Evolutionary conservation across 1,140 invertebrate species (phyloP).

Genomic region (Piezodorus guildinii): DNA sequence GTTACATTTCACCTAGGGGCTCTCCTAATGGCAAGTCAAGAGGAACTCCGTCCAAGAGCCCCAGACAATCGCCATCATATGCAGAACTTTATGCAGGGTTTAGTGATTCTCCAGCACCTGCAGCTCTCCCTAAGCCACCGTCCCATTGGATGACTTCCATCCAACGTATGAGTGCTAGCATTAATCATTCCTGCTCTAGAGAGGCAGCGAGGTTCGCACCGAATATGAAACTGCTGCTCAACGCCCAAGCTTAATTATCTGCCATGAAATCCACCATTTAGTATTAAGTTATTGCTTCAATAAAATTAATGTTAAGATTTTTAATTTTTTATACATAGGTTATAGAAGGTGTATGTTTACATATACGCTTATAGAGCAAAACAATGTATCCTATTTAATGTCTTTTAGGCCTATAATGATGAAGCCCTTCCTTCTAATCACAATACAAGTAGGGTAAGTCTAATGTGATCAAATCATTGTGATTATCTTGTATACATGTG

Average conservation of each 20-base stretch:
- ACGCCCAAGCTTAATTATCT: conserved; percentile 14
- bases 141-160: conserved; percentile 16
- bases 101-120: conserved; percentile 18
- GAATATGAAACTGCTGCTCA: conserved; percentile 11
- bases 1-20: conserved; percentile 5
- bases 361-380: conserved; percentile 9
- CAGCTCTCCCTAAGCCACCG: conserved; percentile 20
- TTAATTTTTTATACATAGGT: conserved; percentile 17
- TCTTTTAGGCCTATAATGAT: conserved; percentile 9
- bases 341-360: conserved; percentile 7
- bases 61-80: conserved; percentile 7
- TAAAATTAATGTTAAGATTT: conserved; percentile 17
- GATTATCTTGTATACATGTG: conserved; percentile 13
- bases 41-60: conserved; percentile 17
- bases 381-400: conserved; percentile 15
- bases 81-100: conserved; percentile 20
- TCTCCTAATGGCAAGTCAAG: conserved; percentile 4
- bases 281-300: conserved; percentile 13
- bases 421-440: conserved; percentile 13
- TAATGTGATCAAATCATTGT: conserved; percentile 12
- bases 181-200: neutral
- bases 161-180: conserved; percentile 4
- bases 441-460: conserved; percentile 13
- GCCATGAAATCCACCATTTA: conserved; percentile 11
- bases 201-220: neutral